phyloP scores from a whole-genome alignment of 2,888 invertebrate species.

The Noctua janthina region DNA sequence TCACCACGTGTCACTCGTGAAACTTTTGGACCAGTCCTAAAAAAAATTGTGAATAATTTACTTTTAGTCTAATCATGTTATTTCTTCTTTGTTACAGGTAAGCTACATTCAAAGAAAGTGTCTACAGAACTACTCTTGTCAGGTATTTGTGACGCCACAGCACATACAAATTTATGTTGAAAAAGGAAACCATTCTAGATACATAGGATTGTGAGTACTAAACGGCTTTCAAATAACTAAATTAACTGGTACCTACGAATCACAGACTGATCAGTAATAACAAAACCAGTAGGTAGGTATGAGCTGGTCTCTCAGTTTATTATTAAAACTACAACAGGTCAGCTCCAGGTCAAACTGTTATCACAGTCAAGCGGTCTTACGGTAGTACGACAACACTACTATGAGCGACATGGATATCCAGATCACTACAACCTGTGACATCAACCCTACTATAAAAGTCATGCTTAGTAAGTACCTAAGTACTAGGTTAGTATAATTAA shows the following conservation, averaged over 20 bases:
- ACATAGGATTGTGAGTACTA: not conserved
- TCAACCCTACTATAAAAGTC: not conserved
- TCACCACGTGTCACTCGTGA: not conserved
- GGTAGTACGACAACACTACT: no score
- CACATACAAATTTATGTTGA: not conserved
- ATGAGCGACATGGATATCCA: not conserved
- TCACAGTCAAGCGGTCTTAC: not conserved
- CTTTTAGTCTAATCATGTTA: not conserved
- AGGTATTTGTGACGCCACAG: slow-evolving; percentile 3
- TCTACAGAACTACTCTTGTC: not conserved
- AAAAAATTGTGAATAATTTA: no score
- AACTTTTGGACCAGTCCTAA: not conserved
- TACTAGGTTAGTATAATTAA: no score
- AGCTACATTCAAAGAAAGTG: not conserved
- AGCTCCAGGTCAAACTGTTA: not conserved
- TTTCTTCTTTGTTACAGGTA: slow-evolving; percentile 52
- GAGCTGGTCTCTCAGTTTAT: no score
- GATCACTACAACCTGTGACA: not conserved
- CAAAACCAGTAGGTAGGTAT: not conserved
- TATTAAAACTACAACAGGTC: not conserved
- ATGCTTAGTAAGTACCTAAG: no score
- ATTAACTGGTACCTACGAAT: no score
- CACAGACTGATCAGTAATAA: not conserved
- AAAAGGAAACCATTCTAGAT: not conserved
- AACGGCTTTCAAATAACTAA: no score